Base-by-base conservation (phyloP, 2,888 invertebrate species). In the Ariolimax columbianus region DNA sequence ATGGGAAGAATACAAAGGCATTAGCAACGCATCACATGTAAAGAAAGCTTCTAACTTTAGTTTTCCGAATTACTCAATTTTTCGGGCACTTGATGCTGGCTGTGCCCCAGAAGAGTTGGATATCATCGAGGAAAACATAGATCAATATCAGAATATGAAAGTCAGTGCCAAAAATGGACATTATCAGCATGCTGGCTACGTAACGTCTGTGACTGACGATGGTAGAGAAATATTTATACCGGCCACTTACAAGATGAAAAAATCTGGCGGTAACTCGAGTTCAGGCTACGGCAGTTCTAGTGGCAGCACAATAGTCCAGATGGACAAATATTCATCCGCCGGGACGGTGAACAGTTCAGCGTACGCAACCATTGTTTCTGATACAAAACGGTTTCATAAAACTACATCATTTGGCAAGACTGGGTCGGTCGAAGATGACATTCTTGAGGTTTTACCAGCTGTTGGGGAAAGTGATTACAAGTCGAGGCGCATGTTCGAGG, bases 381-480 rank as follows among this genome's bases (percentile, higher is more conserved):
- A 38, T 26, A 70, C 43, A 23, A 77, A 81, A 33, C 78, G 78
- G 2, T 83, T 81, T 11, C 86, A 87, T 33, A 70, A 82, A 40
- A 86, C 87, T 9, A 66, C 82, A 19, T 83, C 85, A 6, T 66
- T 85, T 30, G 79, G 82, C 59, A 83, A 81, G 38, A 68, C 85
- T 51, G 78, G 85, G n/a, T 83, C 83, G 2, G 73, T 85, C 9
- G 85, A 83, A 14, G 90, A 89, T 33, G 87, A 88, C 40, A 89
- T 91, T 30, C 86, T 91, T 6, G 89, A 91, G 19, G 89, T 89
- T 82, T 87, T 91, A 55, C 91, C 91, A 23, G 91, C 90, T 23
- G 83, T 81, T 43, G 86, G 68, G 19, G 83, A 87, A n/a, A 72
- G 83, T 36, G 47, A 82, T 7, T 51, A 59, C 40, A 63, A 33